Evolutionary conservation across 1,140 invertebrate genomes (phyloP).

Genomic region (Drosophila oshimai): DNA sequence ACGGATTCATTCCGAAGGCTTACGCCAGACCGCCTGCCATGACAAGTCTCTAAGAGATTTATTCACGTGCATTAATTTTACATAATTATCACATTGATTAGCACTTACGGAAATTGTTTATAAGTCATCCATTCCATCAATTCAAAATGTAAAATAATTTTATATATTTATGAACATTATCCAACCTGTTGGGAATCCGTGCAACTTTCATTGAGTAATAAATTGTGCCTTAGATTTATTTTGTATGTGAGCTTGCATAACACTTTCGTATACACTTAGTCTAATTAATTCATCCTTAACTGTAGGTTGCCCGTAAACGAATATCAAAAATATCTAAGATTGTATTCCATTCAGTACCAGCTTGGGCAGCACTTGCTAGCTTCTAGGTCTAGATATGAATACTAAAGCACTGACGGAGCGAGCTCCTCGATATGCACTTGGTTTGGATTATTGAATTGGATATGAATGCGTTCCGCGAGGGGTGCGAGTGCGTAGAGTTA

Average conservation of each 20-base stretch:
- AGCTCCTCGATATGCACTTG: slow-evolving; percentile 59
- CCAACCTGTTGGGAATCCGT: too few relatives aligned
- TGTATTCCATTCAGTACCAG: slow-evolving; percentile 11
- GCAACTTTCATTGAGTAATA: slow-evolving; percentile 18
- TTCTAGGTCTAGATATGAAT: slow-evolving; percentile 42
- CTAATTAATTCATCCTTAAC: slow-evolving; percentile 16
- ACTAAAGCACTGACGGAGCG: slow-evolving; percentile 60
- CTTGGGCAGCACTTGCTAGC: slow-evolving; percentile 24
- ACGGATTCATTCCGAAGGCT: slow-evolving; percentile 97
- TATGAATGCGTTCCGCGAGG: slow-evolving; percentile 7
- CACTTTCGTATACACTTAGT: slow-evolving; percentile 34
- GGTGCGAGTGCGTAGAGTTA: slow-evolving; percentile 40
- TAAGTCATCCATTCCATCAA: neutral
- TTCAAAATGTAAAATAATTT: neutral
- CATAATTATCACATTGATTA: neutral
- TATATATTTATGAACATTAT: neutral
- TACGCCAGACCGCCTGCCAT: slow-evolving; percentile 96
- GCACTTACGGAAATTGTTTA: neutral
- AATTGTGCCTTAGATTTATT: slow-evolving; percentile 45
- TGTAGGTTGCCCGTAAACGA: slow-evolving; percentile 27
- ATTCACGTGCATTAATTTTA: neutral
- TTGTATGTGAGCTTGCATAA: slow-evolving; percentile 44
- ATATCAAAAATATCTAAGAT: slow-evolving; percentile 32
- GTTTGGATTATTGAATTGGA: slow-evolving; percentile 28
- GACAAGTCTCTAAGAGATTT: slow-evolving; percentile 87